Evolutionary conservation across 2,113 vertebrate genomes (phyloP).

Genomic region (Phycodurus eques): DNA sequence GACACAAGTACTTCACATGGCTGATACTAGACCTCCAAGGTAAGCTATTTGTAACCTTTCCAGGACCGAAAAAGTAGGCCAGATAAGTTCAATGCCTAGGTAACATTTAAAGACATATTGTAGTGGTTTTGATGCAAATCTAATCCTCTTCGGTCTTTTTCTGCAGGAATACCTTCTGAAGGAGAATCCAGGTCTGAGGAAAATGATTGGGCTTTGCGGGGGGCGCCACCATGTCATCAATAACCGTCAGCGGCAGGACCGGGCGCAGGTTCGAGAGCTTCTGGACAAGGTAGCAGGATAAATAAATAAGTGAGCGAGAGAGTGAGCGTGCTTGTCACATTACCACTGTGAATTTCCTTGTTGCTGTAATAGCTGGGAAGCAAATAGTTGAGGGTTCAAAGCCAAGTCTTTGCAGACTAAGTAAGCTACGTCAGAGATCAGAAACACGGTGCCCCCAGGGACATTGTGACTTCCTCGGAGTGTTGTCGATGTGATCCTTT

Average conservation of each 20-base stretch:
- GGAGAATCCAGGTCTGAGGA: slow-evolving; percentile 62
- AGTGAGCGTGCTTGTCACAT: neutral
- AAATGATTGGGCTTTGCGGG: slow-evolving; percentile 63
- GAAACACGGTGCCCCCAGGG: too few species aligned
- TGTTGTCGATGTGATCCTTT: neutral
- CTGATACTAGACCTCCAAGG: neutral
- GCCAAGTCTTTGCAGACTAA: slow-evolving; percentile 11
- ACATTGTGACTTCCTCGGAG: neutral
- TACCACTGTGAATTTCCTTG: neutral
- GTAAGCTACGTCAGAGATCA: neutral
- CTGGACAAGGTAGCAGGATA: slow-evolving; percentile 66
- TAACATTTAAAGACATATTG: neutral
- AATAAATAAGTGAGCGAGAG: neutral
- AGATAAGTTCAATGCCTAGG: neutral
- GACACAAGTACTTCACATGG: neutral
- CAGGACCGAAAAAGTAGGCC: neutral
- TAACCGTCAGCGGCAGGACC: slow-evolving; percentile 64
- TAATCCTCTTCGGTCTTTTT: neutral
- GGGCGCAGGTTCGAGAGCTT: slow-evolving; percentile 62
- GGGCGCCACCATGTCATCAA: slow-evolving; percentile 70
- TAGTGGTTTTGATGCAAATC: neutral
- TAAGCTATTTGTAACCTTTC: neutral
- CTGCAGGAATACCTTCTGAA: slow-evolving; percentile 57
- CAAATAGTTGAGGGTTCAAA: slow-evolving; percentile 3
- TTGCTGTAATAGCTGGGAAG: neutral